Evolutionary conservation across 2,113 vertebrate species (phyloP).

Genomic region (Morone saxatilis): DNA sequence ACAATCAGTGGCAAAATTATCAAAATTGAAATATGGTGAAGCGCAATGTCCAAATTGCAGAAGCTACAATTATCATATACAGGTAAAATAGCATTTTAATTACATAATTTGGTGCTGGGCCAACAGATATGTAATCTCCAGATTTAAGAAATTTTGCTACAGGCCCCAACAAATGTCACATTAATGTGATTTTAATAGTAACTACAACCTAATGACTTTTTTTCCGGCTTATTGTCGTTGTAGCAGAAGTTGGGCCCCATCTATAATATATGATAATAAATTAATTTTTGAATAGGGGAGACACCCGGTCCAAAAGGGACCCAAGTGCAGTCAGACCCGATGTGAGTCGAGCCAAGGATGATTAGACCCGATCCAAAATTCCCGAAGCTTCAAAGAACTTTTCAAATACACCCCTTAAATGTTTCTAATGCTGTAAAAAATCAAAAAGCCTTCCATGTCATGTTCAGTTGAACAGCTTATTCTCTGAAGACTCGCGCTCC

Average conservation of each 20-base stretch:
- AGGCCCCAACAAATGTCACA: too few relatives aligned
- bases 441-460: conserved; percentile 6
- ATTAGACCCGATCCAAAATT: background rate
- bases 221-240: background rate
- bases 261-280: background rate
- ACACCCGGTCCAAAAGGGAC: background rate
- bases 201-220: too few relatives aligned
- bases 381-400: background rate
- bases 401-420: background rate
- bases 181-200: too few relatives aligned
- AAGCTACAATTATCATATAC: too few relatives aligned
- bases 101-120: too few relatives aligned
- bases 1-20: too few relatives aligned
- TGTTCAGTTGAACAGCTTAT: background rate
- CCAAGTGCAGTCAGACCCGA: too few relatives aligned
- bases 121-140: too few relatives aligned
- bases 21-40: too few relatives aligned
- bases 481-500: background rate
- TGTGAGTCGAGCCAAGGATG: background rate
- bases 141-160: too few relatives aligned
- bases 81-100: too few relatives aligned
- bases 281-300: background rate
- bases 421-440: background rate
- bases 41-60: too few relatives aligned
- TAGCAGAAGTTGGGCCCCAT: background rate